Percentiles rank a stretch among this genome's conserved stretches.
These are phyloP conservation scores for Gopherus flavomarginatus DNA, from an alignment of 2,113 vertebrate species.

Conservation along the genomic window DNA sequence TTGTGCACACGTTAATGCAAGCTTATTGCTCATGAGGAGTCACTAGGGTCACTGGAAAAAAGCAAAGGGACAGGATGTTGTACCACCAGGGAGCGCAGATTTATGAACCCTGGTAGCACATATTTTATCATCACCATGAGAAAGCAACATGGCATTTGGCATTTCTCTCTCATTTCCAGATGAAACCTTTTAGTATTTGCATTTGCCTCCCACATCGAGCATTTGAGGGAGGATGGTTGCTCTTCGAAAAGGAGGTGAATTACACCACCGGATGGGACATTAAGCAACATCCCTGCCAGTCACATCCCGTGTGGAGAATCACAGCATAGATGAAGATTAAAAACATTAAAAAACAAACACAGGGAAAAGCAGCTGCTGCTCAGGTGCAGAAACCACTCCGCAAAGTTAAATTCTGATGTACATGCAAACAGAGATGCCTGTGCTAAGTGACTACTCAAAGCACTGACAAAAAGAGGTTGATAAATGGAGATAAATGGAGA, in stretches of 20 bases:
- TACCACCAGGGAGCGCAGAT: accelerated
- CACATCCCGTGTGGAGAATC: neutral
- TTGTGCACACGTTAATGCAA: neutral
- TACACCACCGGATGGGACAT: neutral
- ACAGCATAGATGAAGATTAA: neutral
- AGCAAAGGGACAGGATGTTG: accelerated
- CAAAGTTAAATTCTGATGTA: neutral
- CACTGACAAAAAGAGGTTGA: accelerated
- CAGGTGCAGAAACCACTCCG: neutral
- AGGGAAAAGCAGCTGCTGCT: neutral
- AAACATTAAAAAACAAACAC: neutral
- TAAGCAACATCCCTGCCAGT: neutral
- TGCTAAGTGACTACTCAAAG: neutral
- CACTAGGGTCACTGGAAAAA: accelerated
- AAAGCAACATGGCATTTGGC: neutral
- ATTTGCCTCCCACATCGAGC: neutral
- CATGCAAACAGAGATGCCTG: neutral
- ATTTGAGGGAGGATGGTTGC: neutral
- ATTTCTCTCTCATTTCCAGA: neutral
- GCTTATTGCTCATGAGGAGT: neutral
- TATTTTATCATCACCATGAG: neutral
- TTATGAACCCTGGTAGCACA: neutral
- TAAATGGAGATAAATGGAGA: accelerated
- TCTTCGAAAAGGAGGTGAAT: neutral
- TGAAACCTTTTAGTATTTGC: neutral